Evolutionary conservation across 2,888 invertebrate species (phyloP).

Genomic region (Syrista parreyssii): DNA sequence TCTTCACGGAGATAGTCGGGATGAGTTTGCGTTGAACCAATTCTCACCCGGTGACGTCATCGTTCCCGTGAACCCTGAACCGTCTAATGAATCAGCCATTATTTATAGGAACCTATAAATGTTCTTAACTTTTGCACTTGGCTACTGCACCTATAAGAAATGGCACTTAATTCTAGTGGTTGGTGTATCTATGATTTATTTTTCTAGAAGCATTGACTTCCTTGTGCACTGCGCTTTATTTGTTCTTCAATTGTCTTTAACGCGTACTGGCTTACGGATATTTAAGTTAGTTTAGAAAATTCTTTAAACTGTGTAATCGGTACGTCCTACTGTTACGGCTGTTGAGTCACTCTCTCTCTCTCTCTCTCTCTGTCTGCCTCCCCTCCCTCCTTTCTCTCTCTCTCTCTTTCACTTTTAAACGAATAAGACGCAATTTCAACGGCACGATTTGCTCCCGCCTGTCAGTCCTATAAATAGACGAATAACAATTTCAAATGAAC

Average conservation of each 20-base stretch:
- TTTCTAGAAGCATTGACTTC: not conserved
- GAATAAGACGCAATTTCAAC: not conserved
- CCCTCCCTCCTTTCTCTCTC: not conserved
- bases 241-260: not conserved
- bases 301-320: not conserved
- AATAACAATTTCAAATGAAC: not conserved
- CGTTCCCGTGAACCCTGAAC: constrained; percentile 40
- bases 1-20: constrained; percentile 31
- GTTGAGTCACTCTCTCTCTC: not conserved
- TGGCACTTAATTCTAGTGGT: not conserved
- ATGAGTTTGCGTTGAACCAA: constrained; percentile 41
- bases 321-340: not conserved
- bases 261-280: not conserved
- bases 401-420: not conserved
- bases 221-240: not conserved
- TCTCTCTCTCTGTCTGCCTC: no score
- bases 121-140: not conserved
- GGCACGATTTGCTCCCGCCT: not conserved
- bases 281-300: not conserved
- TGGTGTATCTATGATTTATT: not conserved
- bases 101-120: constrained; percentile 41
- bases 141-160: not conserved
- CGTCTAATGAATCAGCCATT: constrained; percentile 37
- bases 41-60: constrained; percentile 44
- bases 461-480: not conserved